Base-by-base conservation (phyloP, 2,113 vertebrate genomes). In the Myrmecobius fasciatus region DNA sequence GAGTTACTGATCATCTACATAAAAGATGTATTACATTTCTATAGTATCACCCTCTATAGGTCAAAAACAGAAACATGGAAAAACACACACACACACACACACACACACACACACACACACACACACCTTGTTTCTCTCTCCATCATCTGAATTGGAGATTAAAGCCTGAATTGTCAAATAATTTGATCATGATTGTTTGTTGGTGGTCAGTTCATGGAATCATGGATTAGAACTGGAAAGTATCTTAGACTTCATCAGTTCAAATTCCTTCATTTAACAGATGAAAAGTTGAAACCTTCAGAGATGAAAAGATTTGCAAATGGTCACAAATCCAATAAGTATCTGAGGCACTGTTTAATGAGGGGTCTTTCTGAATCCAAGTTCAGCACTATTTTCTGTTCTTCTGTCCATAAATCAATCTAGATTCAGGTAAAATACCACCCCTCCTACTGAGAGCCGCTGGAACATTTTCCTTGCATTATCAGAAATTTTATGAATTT, bases 31-130 rank as follows among this genome's bases (percentile, higher is more conserved):
- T 54, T 47, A 92, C 31, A 3, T 83, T 53, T 93, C 46, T n/a
- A 22, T 25, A 95, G 54, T n/a, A 92, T 83, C 24, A 48, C 90
- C 90, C 54, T 92, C 90, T 92, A 26, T 51, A 93, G 54, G 46
- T n/a, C 52, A 94, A 94, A 51, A 3, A 36, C 53, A 53, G 51
- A 93, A 67, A 48, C 43, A 92, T 75, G 36, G 67, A 75, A 5
- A 53, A 20, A 51, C 49, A 51, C 49, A 51, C 49, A 51, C 49
- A 51, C 49, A 60, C 56, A 60, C 54, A 60, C 26, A 60, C 54
- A 60, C 54, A 60, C 54, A 60, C 54, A 60, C 54, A 60, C 54
- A 60, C 26, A 60, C 26, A 67, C 12, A 67, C 12, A 36, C 56
- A 60, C 56, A 36, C 12, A 3, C 31, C 60, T 67, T 17, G 7